These are phyloP conservation scores for Chironomus riparius DNA, from an alignment of 2,888 invertebrate species.

Conservation along the genomic window DNA sequence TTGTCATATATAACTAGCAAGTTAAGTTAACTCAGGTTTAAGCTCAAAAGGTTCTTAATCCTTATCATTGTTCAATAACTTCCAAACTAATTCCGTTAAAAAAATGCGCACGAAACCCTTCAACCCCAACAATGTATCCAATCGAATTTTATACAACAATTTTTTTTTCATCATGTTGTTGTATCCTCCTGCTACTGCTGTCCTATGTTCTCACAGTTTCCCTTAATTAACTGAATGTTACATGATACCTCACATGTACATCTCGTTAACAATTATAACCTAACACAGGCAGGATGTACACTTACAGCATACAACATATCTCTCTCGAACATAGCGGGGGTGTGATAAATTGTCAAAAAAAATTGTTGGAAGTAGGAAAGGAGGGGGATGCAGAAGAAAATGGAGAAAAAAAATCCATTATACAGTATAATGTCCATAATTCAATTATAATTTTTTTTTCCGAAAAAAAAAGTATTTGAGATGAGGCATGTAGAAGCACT, in stretches of 20 bases:
- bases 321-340: background rate
- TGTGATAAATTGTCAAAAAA: background rate
- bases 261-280: background rate
- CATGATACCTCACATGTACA: background rate
- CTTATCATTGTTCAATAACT: too few relatives aligned
- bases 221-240: background rate
- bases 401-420: background rate
- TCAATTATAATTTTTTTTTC: background rate
- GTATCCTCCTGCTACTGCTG: too few relatives aligned
- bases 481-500: background rate
- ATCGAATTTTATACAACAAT: too few relatives aligned
- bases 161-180: too few relatives aligned
- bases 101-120: too few relatives aligned
- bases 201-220: background rate
- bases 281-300: background rate
- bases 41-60: too few relatives aligned
- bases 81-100: too few relatives aligned
- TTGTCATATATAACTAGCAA: too few relatives aligned
- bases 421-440: constrained; percentile 4
- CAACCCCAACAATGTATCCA: too few relatives aligned
- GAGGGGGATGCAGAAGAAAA: background rate
- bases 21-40: too few relatives aligned
- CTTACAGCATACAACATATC: too few relatives aligned
- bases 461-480: background rate
- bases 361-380: background rate